Evolutionary conservation across 2,113 vertebrate species (phyloP).

Genomic region (Ancistrus triradiatus): DNA sequence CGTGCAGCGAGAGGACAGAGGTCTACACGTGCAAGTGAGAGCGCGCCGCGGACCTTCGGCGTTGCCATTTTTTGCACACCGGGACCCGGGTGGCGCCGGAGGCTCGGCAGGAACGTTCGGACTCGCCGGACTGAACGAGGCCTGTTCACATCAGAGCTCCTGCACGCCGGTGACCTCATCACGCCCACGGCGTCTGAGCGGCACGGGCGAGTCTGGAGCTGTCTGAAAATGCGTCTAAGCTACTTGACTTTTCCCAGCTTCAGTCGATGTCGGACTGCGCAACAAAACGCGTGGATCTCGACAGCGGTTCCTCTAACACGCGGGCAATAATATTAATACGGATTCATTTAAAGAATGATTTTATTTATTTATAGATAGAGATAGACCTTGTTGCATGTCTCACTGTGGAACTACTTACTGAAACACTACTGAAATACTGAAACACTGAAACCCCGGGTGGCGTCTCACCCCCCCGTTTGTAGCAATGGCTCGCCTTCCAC

Average conservation of each 20-base stretch:
- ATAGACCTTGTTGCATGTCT: constrained; percentile 9
- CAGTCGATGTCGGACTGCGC: not conserved
- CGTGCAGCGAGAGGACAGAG: constrained; percentile 96
- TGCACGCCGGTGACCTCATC: not conserved
- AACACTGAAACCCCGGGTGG: too few relatives aligned
- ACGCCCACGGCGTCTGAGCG: not conserved
- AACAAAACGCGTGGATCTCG: not conserved
- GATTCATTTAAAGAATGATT: constrained; percentile 16
- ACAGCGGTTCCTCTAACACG: too few relatives aligned
- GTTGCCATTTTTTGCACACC: constrained; percentile 15
- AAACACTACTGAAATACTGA: constrained; percentile 53
- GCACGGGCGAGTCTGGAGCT: constrained; percentile 15
- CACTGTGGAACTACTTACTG: not conserved
- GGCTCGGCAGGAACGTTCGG: too few relatives aligned
- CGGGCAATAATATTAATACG: too few relatives aligned
- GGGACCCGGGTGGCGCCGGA: not conserved
- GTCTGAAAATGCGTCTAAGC: constrained; percentile 21
- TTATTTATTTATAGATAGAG: constrained; percentile 40
- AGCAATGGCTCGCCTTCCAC: constrained; percentile 36
- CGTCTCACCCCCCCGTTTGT: constrained; percentile 48
- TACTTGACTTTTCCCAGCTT: constrained; percentile 8
- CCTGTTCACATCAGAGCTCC: not conserved
- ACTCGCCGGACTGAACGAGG: not conserved
- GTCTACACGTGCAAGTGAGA: constrained; percentile 96
- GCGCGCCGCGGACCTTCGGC: not conserved